phyloP scores from a whole-genome alignment of 2,113 vertebrate species.

The Procapra przewalskii region DNA sequence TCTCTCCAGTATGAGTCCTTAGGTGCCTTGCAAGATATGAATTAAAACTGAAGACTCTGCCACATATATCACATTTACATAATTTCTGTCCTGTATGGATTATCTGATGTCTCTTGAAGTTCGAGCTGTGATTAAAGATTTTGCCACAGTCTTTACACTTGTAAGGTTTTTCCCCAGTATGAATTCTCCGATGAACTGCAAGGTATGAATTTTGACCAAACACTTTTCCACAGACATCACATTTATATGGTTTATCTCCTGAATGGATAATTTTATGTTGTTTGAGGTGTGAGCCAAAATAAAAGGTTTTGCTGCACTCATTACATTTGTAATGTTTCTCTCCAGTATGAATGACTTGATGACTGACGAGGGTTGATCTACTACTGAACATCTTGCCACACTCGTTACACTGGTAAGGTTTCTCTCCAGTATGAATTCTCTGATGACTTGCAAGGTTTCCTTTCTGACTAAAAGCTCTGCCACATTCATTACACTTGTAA shows the following conservation, averaged over 20 bases:
- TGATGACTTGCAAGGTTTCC: neutral
- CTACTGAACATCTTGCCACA: neutral
- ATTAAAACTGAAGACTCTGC: neutral
- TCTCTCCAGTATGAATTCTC: neutral
- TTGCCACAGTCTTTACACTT: neutral
- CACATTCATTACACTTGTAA: neutral
- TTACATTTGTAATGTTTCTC: neutral
- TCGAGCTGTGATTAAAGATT: neutral
- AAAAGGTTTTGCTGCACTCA: neutral
- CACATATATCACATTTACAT: neutral
- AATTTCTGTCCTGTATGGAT: neutral
- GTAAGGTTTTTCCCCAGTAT: neutral
- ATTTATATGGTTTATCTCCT: neutral
- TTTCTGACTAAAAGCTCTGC: neutral
- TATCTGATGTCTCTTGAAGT: neutral
- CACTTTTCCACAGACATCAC: neutral
- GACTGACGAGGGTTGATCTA: neutral
- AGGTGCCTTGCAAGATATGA: neutral
- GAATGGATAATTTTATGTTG: neutral
- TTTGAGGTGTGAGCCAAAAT: neutral
- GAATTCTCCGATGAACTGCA: neutral
- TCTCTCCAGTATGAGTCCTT: neutral
- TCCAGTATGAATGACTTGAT: neutral
- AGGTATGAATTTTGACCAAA: neutral
- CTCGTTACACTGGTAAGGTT: neutral